Percentiles rank a stretch among this genome's conserved stretches.
Evolutionary conservation across 2,113 vertebrate species (phyloP).

Genomic region (Epinephelus moara): DNA sequence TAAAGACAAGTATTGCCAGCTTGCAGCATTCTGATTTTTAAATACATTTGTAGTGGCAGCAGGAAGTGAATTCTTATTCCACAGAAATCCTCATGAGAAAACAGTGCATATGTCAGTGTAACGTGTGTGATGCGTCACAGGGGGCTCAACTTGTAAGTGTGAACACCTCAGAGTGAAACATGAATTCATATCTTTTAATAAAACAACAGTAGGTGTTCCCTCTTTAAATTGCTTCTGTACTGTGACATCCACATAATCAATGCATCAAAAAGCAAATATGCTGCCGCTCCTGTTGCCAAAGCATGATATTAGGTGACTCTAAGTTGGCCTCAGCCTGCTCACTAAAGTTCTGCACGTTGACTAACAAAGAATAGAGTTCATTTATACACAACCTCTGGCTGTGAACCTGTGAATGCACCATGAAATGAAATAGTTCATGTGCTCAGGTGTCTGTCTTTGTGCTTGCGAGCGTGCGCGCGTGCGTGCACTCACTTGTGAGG

Average conservation of each 20-base stretch:
- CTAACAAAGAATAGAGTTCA: neutral
- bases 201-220: neutral
- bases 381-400: constrained; percentile 15
- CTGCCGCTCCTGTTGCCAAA: constrained; percentile 38
- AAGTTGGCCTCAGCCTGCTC: neutral
- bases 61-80: neutral
- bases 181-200: neutral
- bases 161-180: neutral
- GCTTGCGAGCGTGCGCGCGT: constrained; percentile 26
- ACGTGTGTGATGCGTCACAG: neutral
- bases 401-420: constrained; percentile 3
- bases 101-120: neutral
- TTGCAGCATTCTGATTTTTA: neutral
- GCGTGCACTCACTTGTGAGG: constrained; percentile 48
- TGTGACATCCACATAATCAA: constrained; percentile 44
- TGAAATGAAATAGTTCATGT: constrained; percentile 19
- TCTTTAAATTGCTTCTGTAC: neutral
- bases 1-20: no score
- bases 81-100: neutral
- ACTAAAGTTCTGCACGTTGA: neutral
- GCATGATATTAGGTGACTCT: constrained; percentile 15
- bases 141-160: no score
- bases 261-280: constrained; percentile 51
- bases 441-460: constrained; percentile 54
- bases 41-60: neutral